A percentile compares a stretch with the other conserved stretches of the same genome.
These are phyloP conservation scores for Cataglyphis livida DNA, from an alignment of 2,888 invertebrate species.

Conservation along the genomic window DNA sequence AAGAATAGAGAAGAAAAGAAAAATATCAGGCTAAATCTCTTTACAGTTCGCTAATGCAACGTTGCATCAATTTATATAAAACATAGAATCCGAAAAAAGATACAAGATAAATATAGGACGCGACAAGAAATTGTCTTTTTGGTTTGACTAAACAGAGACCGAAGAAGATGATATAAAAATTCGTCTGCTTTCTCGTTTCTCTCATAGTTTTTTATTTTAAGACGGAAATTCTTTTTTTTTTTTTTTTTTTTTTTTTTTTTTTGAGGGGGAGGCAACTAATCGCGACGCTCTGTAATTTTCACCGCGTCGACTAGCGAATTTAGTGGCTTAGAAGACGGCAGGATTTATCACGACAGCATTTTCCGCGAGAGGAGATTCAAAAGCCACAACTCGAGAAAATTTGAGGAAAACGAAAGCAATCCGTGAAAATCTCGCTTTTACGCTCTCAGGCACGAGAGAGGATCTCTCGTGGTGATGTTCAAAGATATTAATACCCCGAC, in stretches of 20 bases:
- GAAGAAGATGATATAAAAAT: neutral
- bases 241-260: neutral
- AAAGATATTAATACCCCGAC: slow-evolving; percentile 39
- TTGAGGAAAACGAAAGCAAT: slow-evolving; percentile 29
- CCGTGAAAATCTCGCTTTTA: slow-evolving; percentile 41
- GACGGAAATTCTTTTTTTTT: neutral
- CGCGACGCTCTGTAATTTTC: slow-evolving; percentile 31
- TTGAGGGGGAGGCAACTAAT: neutral
- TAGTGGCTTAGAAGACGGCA: slow-evolving; percentile 21
- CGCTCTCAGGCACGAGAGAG: slow-evolving; percentile 21
- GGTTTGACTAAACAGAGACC: neutral
- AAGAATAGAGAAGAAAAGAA: neutral
- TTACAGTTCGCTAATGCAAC: neutral
- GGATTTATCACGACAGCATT: slow-evolving; percentile 39
- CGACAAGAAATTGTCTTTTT: neutral
- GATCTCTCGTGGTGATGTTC: slow-evolving; percentile 28
- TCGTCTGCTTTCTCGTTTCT: neutral
- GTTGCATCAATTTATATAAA: neutral
- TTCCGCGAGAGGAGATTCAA: slow-evolving; percentile 42
- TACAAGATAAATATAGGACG: neutral
- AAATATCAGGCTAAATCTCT: neutral
- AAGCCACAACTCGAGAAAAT: slow-evolving; percentile 44
- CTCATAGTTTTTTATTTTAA: neutral
- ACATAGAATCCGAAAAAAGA: neutral
- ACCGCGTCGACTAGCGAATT: slow-evolving; percentile 32